These are phyloP conservation scores for Alauda arvensis DNA, from an alignment of 2,797 vertebrate genomes.

Conservation along the genomic window DNA sequence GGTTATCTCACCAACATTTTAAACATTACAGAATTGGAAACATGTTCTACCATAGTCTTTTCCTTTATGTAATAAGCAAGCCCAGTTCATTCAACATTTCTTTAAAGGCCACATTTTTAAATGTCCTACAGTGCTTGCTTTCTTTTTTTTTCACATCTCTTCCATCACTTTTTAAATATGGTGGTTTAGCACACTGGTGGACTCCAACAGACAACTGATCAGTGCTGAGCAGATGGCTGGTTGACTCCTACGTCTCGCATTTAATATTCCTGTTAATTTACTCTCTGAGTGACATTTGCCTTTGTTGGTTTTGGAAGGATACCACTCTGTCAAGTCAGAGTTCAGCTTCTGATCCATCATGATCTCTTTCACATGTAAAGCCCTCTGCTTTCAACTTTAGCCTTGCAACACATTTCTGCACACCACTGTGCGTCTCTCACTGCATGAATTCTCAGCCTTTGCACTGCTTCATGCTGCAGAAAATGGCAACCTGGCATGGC, in stretches of 20 bases:
- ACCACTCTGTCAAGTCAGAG: not conserved
- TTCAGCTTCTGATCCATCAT: not conserved
- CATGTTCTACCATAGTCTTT: not conserved
- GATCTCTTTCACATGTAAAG: not conserved
- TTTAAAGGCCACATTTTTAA: not conserved
- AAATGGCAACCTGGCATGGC: not conserved
- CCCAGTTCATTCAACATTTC: not conserved
- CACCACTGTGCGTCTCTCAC: not conserved
- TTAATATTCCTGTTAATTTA: slow-evolving; percentile 1
- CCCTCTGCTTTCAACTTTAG: not conserved
- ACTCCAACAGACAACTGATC: not conserved
- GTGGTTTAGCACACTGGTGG: not conserved
- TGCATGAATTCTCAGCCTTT: not conserved
- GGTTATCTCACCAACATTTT: not conserved
- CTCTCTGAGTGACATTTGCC: not conserved
- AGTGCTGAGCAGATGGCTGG: not conserved
- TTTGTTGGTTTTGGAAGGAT: slow-evolving; percentile 26
- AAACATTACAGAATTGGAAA: not conserved
- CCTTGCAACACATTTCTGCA: not conserved
- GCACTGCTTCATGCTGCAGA: not conserved
- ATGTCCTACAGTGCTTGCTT: not conserved
- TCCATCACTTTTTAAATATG: not conserved
- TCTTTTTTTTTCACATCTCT: not conserved
- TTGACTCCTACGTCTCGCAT: not conserved
- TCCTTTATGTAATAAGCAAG: not conserved